A percentile compares a stretch with the other conserved stretches of the same genome.
Conservation (phyloP, 2,797 vertebrate genomes). For the Cirrhinus molitorella region DNA sequence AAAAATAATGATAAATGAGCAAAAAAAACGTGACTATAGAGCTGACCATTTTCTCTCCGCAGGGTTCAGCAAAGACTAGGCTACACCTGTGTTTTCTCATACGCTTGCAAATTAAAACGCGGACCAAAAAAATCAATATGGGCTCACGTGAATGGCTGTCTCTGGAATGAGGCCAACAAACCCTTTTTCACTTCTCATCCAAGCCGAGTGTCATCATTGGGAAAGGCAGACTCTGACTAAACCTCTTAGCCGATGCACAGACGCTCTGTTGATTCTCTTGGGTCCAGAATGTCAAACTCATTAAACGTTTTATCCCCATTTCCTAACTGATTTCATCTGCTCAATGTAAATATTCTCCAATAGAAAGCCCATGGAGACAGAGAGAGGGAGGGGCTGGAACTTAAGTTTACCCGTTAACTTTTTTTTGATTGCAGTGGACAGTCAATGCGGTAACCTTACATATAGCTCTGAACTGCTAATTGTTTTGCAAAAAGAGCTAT, state of each 20-base stretch:
- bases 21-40: neutral
- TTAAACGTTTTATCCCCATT: slow-evolving; percentile 65
- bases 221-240: slow-evolving; percentile 56
- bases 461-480: slow-evolving; percentile 2
- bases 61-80: neutral
- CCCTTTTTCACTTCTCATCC: slow-evolving; percentile 58
- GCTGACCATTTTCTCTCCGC: no score
- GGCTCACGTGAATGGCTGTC: slow-evolving; percentile 52
- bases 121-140: slow-evolving; percentile 45
- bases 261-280: slow-evolving; percentile 63
- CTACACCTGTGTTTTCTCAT: slow-evolving; percentile 37
- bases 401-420: slow-evolving; percentile 12
- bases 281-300: slow-evolving; percentile 67
- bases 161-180: slow-evolving; percentile 50
- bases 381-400: slow-evolving; percentile 1
- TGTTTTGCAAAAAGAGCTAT: neutral
- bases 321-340: slow-evolving; percentile 66
- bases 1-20: neutral
- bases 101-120: neutral
- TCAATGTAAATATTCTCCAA: slow-evolving; percentile 63
- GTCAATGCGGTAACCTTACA: neutral
- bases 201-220: slow-evolving; percentile 62
- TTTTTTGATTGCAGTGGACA: slow-evolving; percentile 15
- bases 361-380: slow-evolving; percentile 37
- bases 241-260: slow-evolving; percentile 54